Evolutionary conservation across 2,888 invertebrate genomes (phyloP).

Genomic region (Carterocephalus palaemon): DNA sequence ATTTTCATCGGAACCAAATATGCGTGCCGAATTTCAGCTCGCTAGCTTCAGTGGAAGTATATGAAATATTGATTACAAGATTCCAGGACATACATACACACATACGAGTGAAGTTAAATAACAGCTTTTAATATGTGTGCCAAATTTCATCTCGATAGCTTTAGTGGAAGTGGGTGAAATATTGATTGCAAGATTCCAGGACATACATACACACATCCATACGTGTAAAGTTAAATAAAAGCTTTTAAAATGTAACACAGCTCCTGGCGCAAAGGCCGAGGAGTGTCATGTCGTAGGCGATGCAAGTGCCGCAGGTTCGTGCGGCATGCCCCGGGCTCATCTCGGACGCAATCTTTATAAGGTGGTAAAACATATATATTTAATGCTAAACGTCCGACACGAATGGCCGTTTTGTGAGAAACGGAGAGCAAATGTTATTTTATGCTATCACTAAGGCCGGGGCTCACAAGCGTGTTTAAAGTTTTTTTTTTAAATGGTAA

Average conservation of each 20-base stretch:
- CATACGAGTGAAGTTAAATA: too few relatives aligned
- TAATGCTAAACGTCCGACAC: slow-evolving; percentile 71
- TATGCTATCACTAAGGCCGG: slow-evolving; percentile 31
- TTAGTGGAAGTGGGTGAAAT: too few relatives aligned
- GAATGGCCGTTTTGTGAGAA: slow-evolving; percentile 51
- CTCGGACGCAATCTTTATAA: slow-evolving; percentile 74
- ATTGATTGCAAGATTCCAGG: too few relatives aligned
- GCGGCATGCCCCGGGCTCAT: slow-evolving; percentile 65
- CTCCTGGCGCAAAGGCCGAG: slow-evolving; percentile 46
- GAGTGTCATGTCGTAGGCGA: slow-evolving; percentile 67
- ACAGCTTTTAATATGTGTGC: too few relatives aligned
- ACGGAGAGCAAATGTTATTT: slow-evolving; percentile 44
- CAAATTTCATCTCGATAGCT: too few relatives aligned
- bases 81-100: too few relatives aligned
- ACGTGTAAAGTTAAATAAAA: too few relatives aligned
- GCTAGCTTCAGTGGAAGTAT: too few relatives aligned
- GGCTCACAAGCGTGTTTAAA: not conserved
- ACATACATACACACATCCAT: too few relatives aligned
- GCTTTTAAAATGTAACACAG: slow-evolving; percentile 1
- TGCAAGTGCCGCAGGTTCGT: slow-evolving; percentile 67
- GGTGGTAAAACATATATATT: slow-evolving; percentile 79
- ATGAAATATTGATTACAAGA: too few relatives aligned
- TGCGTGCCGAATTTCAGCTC: too few relatives aligned
- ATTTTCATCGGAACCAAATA: too few relatives aligned
- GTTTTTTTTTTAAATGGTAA: not conserved